phyloP scores from a whole-genome alignment of 2,797 vertebrate species.

The Protonibea diacanthus region DNA sequence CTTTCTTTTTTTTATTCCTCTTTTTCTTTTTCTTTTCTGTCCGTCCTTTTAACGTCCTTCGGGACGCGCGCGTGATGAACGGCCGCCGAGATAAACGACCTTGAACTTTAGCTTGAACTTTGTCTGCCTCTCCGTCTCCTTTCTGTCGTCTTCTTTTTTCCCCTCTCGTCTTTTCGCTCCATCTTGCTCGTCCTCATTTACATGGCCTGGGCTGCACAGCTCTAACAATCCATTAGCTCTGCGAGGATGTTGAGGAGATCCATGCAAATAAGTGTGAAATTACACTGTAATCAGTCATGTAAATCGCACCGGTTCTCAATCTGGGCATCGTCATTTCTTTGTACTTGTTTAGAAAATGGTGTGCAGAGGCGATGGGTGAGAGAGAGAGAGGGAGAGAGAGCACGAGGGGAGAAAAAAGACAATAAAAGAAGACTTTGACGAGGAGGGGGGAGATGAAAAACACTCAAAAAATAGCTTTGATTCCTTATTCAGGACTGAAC shows the following conservation, averaged over 20 bases:
- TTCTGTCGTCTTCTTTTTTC: background rate
- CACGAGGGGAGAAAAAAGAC: slow-evolving; percentile 13
- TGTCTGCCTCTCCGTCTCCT: slow-evolving; percentile 59
- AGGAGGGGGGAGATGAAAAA: slow-evolving; percentile 50
- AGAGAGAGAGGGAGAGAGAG: slow-evolving; percentile 9
- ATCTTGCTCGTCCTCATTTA: slow-evolving; percentile 65
- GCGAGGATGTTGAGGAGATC: slow-evolving; percentile 68
- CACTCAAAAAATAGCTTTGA: slow-evolving; percentile 61
- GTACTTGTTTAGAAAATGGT: slow-evolving; percentile 58
- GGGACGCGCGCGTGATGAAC: slow-evolving; percentile 55
- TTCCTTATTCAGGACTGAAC: slow-evolving; percentile 67
- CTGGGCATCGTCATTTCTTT: slow-evolving; percentile 59
- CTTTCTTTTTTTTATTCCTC: background rate
- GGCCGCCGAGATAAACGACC: slow-evolving; percentile 65
- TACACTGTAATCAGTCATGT: slow-evolving; percentile 81
- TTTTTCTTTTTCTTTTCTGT: background rate
- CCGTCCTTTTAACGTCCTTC: slow-evolving; percentile 52
- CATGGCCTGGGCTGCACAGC: slow-evolving; percentile 44
- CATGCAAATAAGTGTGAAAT: slow-evolving; percentile 83
- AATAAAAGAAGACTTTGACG: slow-evolving; percentile 61
- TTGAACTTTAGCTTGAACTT: slow-evolving; percentile 79
- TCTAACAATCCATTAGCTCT: slow-evolving; percentile 73
- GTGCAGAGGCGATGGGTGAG: slow-evolving; percentile 53
- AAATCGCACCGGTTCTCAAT: slow-evolving; percentile 70
- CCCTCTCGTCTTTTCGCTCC: slow-evolving; percentile 32